Evolutionary conservation across 2,888 invertebrate genomes (phyloP), one percentile per base, ranked within the genome.

Genomic region (Tenthredo amoena): DNA sequence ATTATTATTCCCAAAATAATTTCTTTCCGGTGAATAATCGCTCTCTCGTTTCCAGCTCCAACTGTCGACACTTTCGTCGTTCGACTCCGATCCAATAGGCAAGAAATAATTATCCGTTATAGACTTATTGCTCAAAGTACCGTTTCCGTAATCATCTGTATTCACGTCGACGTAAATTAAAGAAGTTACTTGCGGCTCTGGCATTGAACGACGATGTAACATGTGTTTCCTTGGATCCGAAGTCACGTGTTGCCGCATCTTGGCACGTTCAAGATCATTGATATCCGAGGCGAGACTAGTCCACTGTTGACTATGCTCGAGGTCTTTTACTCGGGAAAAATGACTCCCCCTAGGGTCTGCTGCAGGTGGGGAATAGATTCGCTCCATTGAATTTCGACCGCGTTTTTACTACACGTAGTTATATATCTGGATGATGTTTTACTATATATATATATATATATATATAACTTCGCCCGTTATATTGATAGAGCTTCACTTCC

Each of bases 31-130:
- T 7, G 26, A n/a, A 85, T 92, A 93, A 40, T 93, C 92, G 10
- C 92, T 91, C n/a, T 89, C 89, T 5, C 92, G 91, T 79, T 89
- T 90, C 92, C 92, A 92, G n/a, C 87, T 89, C 88, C 90, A 90
- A 6, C 86, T 88, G 31, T 85, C 79, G n/a, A 86, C 71, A 31
- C 83, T 71, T 74, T 87, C 87, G 10, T 50, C 82, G 40, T 12
- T 68, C 72, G 74, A 86, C 71, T 74, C 85, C 47, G 34, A 26
- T 26, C 86, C 50, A 86, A 87, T n/a, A 18, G 83, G 83, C 43
- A 86, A 68, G 40, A 68, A 87, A 9, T 43, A 62, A 18, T 84
- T 26, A 40, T 79, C 71, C 10, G 12, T 68, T 6, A 43, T 82
- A 50, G 76, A 85, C n/a, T 62, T 84, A 21, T 81, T 34, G 10